These are phyloP conservation scores for Hermodice carunculata DNA, from an alignment of 2,888 invertebrate genomes.

Conservation along the genomic window DNA sequence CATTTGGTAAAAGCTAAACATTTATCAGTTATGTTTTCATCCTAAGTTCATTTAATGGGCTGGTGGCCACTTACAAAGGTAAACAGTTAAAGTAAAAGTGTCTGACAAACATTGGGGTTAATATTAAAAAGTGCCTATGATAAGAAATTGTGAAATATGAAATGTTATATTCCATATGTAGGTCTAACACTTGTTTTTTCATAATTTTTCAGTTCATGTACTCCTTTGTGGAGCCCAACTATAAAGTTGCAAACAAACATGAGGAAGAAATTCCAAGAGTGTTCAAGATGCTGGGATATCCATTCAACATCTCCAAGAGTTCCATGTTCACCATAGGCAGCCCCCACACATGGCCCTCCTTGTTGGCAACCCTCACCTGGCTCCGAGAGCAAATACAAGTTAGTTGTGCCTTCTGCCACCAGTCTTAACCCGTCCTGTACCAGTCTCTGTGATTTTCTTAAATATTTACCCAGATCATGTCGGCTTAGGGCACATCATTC, in stretches of 20 bases:
- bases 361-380: conserved; percentile 60
- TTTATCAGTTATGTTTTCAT: too few relatives aligned
- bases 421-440: too few relatives aligned
- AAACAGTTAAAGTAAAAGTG: too few relatives aligned
- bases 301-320: conserved; percentile 59
- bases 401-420: conserved; percentile 6
- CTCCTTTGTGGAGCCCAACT: conserved; percentile 47
- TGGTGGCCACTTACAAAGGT: too few relatives aligned
- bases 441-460: too few relatives aligned
- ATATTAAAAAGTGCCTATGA: too few relatives aligned
- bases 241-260: conserved; percentile 50
- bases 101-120: too few relatives aligned
- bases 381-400: conserved; percentile 55
- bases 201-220: conserved; percentile 56
- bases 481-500: too few relatives aligned
- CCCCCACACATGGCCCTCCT: conserved; percentile 63
- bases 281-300: conserved; percentile 59
- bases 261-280: conserved; percentile 63
- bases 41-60: too few relatives aligned
- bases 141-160: too few relatives aligned
- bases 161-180: background rate
- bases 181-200: background rate
- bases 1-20: too few relatives aligned
- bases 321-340: conserved; percentile 61
- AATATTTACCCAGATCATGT: too few relatives aligned